Percentiles rank a stretch among this genome's conserved stretches.
Conservation (phyloP, 2,888 invertebrate genomes). For the Exephanes ischioxanthus region DNA sequence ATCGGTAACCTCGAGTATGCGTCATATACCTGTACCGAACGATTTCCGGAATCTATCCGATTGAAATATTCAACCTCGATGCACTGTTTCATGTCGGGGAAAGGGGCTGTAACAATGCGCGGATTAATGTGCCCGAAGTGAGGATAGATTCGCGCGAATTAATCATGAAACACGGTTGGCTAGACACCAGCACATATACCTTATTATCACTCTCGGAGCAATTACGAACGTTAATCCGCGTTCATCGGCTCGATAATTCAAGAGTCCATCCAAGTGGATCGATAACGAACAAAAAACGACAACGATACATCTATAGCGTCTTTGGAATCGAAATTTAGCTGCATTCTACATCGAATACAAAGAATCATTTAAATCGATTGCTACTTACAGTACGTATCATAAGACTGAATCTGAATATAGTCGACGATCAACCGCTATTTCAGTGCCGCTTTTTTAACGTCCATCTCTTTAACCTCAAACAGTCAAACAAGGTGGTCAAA, state of each 20-base stretch:
- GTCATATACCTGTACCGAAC: constrained; percentile 46
- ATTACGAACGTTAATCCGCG: constrained; percentile 61
- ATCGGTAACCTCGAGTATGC: constrained; percentile 27
- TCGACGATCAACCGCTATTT: no score
- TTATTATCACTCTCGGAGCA: constrained; percentile 34
- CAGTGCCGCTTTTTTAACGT: no score
- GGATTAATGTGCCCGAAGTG: constrained; percentile 61
- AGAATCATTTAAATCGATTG: constrained; percentile 49
- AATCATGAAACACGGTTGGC: constrained; percentile 3
- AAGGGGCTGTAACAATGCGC: constrained; percentile 55
- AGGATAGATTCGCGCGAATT: constrained; percentile 60
- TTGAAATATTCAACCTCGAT: constrained; percentile 47
- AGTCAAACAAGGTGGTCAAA: no score
- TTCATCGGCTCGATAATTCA: constrained; percentile 62
- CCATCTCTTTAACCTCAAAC: no score
- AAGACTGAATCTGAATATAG: constrained; percentile 16
- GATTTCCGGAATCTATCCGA: constrained; percentile 60
- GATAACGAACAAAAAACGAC: constrained; percentile 40
- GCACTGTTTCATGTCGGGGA: constrained; percentile 2
- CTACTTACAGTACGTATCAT: constrained; percentile 42
- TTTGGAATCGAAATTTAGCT: constrained; percentile 55
- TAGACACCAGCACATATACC: neutral
- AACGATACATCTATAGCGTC: constrained; percentile 2
- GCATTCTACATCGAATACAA: constrained; percentile 37
- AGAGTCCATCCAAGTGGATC: constrained; percentile 56